These are phyloP conservation scores for Mellivora capensis DNA, from an alignment of 2,113 vertebrate genomes.

Conservation along the genomic window DNA sequence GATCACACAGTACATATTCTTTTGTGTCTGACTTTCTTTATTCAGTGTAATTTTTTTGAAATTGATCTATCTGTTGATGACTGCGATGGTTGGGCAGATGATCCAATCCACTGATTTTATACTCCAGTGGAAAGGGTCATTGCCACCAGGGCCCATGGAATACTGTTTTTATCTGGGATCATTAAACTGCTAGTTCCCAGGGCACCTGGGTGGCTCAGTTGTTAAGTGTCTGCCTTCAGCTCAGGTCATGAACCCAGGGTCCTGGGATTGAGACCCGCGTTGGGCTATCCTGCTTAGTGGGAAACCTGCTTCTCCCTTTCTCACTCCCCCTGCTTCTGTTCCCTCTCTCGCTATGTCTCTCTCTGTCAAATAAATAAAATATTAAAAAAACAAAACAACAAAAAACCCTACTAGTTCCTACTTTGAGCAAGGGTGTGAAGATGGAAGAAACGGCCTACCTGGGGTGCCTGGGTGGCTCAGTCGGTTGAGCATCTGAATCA, in stretches of 20 bases:
- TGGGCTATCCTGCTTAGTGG: too few species aligned
- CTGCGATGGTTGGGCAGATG: not conserved
- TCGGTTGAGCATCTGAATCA: not conserved
- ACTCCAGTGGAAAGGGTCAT: not conserved
- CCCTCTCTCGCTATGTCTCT: too few species aligned
- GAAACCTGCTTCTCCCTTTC: too few species aligned
- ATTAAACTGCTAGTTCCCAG: not conserved
- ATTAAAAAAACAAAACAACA: too few species aligned
- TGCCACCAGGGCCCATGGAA: not conserved
- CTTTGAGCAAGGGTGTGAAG: not conserved
- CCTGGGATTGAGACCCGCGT: too few species aligned
- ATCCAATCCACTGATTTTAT: not conserved
- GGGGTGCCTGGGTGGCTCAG: not conserved
- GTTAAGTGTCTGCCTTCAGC: too few species aligned
- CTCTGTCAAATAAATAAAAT: too few species aligned
- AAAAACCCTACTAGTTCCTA: not conserved
- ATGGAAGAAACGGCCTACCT: not conserved
- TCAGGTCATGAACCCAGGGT: too few species aligned
- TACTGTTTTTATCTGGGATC: not conserved
- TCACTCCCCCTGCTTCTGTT: too few species aligned
- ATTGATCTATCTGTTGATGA: not conserved
- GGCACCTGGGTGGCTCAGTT: too few species aligned
- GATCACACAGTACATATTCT: not conserved
- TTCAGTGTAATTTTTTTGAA: not conserved
- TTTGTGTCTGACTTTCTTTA: not conserved